A percentile compares a stretch with the other conserved stretches of the same genome.
Evolutionary conservation across 2,113 vertebrate species (phyloP).

Genomic region (Sarotherodon lohbergeri): DNA sequence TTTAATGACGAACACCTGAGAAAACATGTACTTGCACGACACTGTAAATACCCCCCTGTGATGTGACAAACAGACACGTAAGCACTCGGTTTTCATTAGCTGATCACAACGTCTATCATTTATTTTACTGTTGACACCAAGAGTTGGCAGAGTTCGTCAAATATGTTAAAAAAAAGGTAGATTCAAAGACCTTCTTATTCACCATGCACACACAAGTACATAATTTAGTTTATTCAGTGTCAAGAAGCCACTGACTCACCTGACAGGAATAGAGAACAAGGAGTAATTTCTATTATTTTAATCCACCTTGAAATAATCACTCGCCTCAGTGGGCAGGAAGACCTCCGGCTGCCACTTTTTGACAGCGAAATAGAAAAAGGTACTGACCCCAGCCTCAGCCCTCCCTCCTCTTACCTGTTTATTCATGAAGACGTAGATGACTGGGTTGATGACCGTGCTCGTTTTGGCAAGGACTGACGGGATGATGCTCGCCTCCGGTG

Average conservation of each 20-base stretch:
- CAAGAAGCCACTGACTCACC: neutral
- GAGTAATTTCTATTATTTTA: neutral
- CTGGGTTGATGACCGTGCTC: conserved; percentile 76
- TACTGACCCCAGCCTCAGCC: neutral
- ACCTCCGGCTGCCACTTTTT: neutral
- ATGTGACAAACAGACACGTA: neutral
- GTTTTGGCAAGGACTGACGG: conserved; percentile 77
- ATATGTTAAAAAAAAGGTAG: neutral
- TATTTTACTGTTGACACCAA: neutral
- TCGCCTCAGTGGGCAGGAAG: neutral
- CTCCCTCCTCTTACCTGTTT: conserved; percentile 69
- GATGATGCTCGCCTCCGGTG: conserved; percentile 71
- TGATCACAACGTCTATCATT: neutral
- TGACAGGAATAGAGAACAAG: neutral
- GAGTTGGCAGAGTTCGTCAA: neutral
- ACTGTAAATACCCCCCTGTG: neutral
- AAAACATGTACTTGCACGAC: neutral
- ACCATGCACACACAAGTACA: neutral
- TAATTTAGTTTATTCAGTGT: neutral
- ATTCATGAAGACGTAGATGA: conserved; percentile 80
- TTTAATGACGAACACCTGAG: neutral
- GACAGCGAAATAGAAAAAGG: conserved; percentile 1
- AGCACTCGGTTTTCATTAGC: neutral
- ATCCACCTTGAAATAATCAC: neutral
- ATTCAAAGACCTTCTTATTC: neutral